These are phyloP conservation scores for Microtus ochrogaster DNA, from an alignment of 2,113 vertebrate genomes.

Conservation along the genomic window DNA sequence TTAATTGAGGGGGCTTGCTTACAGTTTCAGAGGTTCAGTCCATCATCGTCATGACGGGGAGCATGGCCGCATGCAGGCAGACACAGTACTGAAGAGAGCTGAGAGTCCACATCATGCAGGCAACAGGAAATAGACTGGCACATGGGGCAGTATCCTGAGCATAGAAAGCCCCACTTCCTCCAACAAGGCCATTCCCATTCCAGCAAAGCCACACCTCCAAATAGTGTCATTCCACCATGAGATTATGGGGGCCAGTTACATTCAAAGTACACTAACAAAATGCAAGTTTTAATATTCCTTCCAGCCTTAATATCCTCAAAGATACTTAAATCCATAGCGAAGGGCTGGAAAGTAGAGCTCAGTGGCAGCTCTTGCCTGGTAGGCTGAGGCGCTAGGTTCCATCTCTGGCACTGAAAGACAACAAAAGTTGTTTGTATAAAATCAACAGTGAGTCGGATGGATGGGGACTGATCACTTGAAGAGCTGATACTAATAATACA, in stretches of 20 bases:
- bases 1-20: background rate
- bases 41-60: background rate
- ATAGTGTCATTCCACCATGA: background rate
- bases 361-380: background rate
- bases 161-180: background rate
- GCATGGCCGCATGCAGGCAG: no score
- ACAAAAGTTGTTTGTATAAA: background rate
- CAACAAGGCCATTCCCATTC: background rate
- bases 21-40: background rate
- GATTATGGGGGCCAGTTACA: background rate
- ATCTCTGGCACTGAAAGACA: background rate
- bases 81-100: background rate
- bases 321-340: background rate
- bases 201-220: background rate
- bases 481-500: slow-evolving; percentile 1
- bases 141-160: background rate
- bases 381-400: background rate
- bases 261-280: background rate
- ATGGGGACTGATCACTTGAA: background rate
- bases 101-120: background rate
- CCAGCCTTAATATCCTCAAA: background rate
- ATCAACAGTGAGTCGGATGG: background rate
- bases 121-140: background rate
- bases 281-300: slow-evolving; percentile 7
- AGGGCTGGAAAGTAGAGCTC: background rate